These are phyloP conservation scores for Sarcophaga peregrina DNA, from an alignment of 1,140 invertebrate genomes.

Conservation along the genomic window DNA sequence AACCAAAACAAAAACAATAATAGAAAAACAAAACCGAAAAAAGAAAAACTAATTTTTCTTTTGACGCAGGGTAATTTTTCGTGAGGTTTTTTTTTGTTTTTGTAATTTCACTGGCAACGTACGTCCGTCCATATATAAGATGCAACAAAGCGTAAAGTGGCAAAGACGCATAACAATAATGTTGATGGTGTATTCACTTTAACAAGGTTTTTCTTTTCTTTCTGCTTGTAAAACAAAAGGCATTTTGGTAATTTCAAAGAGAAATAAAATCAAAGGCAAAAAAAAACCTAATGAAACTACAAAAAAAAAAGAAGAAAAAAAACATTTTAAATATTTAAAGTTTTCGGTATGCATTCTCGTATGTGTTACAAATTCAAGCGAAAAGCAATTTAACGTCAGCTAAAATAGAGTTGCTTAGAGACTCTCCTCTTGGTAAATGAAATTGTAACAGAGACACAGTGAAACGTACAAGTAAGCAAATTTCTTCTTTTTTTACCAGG, in stretches of 20 bases:
- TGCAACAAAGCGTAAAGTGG: conserved; percentile 26
- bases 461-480: no score
- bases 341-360: not conserved
- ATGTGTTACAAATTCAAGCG: not conserved
- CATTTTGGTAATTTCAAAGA: no score
- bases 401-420: not conserved
- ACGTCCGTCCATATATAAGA: not conserved
- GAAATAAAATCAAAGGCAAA: not conserved
- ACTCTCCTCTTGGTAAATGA: no score
- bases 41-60: conserved; percentile 18
- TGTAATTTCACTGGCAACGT: not conserved
- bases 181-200: no score
- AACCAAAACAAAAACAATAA: no score
- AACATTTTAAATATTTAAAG: not conserved
- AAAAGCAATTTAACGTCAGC: conserved; percentile 24
- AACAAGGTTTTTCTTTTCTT: no score
- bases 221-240: no score
- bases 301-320: no score
- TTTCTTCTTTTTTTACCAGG: no score
- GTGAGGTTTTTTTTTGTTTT: not conserved
- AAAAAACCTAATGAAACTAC: no score
- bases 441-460: no score
- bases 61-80: conserved; percentile 23
- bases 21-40: no score
- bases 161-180: not conserved